phyloP scores from a whole-genome alignment of 2,888 invertebrate species.

The Sphecodes monilicornis region DNA sequence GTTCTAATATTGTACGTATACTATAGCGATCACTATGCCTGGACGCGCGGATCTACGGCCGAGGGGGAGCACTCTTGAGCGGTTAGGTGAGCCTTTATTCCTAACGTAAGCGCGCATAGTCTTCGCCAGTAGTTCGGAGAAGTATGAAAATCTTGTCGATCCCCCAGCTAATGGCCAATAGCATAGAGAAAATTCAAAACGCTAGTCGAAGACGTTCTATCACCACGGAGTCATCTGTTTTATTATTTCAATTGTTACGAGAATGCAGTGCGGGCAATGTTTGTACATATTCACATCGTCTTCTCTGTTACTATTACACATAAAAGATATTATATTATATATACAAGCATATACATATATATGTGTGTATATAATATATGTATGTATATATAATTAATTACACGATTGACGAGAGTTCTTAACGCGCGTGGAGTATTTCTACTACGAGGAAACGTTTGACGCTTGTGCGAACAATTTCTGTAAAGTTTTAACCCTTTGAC shows the following conservation, averaged over 20 bases:
- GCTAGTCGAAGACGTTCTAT: background rate
- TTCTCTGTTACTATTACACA: slow-evolving; percentile 27
- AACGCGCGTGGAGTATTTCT: slow-evolving; percentile 51
- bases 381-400: slow-evolving; percentile 25
- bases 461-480: background rate
- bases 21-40: background rate
- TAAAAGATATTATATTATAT: background rate
- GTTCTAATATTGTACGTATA: background rate
- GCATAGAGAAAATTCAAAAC: background rate
- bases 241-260: slow-evolving; percentile 26
- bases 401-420: slow-evolving; percentile 39
- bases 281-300: slow-evolving; percentile 38
- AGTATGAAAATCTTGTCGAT: background rate
- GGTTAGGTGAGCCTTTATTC: slow-evolving; percentile 1
- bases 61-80: background rate
- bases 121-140: slow-evolving; percentile 1
- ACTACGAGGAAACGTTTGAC: slow-evolving; percentile 20
- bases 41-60: background rate
- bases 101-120: background rate
- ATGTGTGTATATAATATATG: too few relatives aligned
- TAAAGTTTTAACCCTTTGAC: too few relatives aligned
- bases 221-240: slow-evolving; percentile 13
- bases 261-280: slow-evolving; percentile 28
- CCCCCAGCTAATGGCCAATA: slow-evolving; percentile 1
- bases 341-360: background rate